Conservation (phyloP, 2,113 vertebrate genomes). For the Myrmecobius fasciatus region DNA sequence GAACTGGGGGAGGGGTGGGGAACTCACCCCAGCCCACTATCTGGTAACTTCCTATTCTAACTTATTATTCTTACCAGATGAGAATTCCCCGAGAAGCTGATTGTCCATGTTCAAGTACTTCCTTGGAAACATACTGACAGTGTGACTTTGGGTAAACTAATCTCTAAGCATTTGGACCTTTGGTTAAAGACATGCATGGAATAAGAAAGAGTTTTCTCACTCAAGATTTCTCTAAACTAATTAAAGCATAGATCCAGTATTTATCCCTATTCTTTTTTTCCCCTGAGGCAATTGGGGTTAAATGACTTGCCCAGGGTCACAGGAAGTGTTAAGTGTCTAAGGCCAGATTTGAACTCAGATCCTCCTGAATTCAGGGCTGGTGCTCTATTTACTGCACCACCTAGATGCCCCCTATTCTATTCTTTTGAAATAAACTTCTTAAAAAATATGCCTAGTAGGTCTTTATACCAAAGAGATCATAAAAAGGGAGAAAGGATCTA, state of each 20-base stretch:
- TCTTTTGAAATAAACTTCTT: neutral
- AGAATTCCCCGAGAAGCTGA: neutral
- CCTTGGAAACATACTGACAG: neutral
- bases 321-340: too few species aligned
- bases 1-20: neutral
- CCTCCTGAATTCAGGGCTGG: too few species aligned
- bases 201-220: neutral
- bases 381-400: too few species aligned
- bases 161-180: neutral
- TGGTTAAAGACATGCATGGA: neutral
- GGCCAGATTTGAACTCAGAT: too few species aligned
- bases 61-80: neutral
- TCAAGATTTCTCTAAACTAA: neutral
- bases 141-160: neutral
- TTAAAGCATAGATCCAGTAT: neutral
- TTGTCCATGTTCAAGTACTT: neutral
- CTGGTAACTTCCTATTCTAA: neutral
- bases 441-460: too few species aligned
- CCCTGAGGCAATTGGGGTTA: too few species aligned
- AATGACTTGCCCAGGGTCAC: too few species aligned
- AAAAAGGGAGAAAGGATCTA: too few species aligned
- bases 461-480: too few species aligned
- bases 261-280: too few species aligned
- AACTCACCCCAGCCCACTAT: neutral
- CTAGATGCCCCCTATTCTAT: neutral